These are phyloP conservation scores for Delia radicum DNA, from an alignment of 1,140 invertebrate species.

Conservation along the genomic window DNA sequence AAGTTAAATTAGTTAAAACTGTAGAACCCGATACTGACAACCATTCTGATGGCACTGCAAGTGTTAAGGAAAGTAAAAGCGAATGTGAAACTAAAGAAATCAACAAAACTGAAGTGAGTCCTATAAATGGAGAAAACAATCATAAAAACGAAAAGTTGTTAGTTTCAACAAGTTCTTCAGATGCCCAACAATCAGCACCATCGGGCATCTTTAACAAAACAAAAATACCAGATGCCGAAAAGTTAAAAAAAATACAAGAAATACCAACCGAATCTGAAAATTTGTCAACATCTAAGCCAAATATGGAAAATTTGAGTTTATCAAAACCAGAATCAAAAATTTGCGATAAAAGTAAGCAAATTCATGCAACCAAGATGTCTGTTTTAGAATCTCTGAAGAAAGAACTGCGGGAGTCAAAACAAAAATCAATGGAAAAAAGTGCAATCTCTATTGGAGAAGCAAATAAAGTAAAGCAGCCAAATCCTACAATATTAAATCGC, in stretches of 20 bases:
- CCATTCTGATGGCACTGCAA: too few species aligned
- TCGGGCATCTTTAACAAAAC: not conserved
- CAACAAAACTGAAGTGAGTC: not conserved
- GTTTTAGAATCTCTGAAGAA: not conserved
- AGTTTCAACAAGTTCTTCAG: too few species aligned
- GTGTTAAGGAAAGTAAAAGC: not conserved
- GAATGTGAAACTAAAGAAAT: not conserved
- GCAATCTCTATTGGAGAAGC: not conserved
- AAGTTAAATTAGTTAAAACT: not conserved
- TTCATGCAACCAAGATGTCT: not conserved
- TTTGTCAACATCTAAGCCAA: not conserved
- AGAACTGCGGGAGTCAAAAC: not conserved
- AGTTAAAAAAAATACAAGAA: not conserved
- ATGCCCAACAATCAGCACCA: not conserved
- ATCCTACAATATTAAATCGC: slow-evolving; percentile 29
- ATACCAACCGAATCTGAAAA: not conserved
- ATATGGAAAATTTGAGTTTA: not conserved
- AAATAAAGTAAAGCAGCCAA: not conserved
- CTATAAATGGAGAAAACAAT: not conserved
- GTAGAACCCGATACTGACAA: not conserved
- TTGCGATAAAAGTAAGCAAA: slow-evolving; percentile 47
- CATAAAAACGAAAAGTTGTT: not conserved
- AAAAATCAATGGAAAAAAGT: slow-evolving; percentile 4
- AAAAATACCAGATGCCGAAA: not conserved
- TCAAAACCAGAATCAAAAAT: not conserved